Evolutionary conservation across 2,113 vertebrate species (phyloP).

Genomic region (Corydoras sp.): DNA sequence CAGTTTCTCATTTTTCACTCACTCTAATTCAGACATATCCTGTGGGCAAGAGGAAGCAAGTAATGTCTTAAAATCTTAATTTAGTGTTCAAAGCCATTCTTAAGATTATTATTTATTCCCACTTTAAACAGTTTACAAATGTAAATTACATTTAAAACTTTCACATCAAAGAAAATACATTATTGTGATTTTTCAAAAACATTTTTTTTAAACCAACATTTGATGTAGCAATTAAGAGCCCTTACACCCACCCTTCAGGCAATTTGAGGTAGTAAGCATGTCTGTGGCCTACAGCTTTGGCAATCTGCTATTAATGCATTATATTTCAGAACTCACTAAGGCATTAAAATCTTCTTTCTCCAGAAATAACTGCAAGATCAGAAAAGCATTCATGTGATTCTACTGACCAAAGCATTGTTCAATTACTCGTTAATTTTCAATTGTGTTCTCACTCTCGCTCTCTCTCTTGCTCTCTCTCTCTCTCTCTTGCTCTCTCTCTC

Average conservation of each 20-base stretch:
- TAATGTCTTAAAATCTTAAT: no score
- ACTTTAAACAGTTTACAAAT: no score
- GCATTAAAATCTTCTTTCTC: not conserved
- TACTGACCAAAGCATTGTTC: no score
- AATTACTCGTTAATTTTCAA: no score
- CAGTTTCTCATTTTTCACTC: no score
- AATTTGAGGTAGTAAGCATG: conserved; percentile 1
- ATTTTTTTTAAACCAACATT: conserved; percentile 2
- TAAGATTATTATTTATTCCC: no score
- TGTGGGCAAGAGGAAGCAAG: no score
- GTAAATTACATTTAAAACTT: no score
- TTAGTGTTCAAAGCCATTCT: no score
- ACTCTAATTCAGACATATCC: no score
- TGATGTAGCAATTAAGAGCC: not conserved
- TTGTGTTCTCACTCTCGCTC: not conserved
- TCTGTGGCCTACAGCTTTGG: conserved; percentile 5
- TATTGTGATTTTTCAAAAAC: not conserved
- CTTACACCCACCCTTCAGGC: not conserved
- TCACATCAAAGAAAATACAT: no score
- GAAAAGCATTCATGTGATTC: no score
- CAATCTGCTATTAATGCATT: not conserved
- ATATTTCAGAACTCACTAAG: not conserved
- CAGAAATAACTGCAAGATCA: conserved; percentile 4
- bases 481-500: conserved; percentile 12
- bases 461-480: conserved; percentile 17